Conservation (phyloP, 2,888 invertebrate species). For the Gryllus longicercus region DNA sequence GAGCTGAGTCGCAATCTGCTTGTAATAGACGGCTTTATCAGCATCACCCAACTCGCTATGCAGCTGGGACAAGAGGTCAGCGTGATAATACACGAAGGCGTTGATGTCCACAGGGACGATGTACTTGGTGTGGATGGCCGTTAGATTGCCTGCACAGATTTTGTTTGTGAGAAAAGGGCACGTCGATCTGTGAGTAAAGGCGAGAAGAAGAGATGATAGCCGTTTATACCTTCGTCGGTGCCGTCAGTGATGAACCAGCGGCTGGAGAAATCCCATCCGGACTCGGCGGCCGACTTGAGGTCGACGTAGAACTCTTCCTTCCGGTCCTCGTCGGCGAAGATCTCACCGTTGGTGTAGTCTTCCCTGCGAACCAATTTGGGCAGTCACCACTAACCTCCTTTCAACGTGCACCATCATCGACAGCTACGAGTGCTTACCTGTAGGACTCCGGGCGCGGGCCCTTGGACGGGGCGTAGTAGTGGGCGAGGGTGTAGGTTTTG, state of each 20-base stretch:
- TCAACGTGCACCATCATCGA: too few relatives aligned
- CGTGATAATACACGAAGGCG: constrained; percentile 68
- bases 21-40: constrained; percentile 54
- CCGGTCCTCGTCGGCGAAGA: constrained; percentile 49
- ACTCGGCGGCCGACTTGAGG: constrained; percentile 86
- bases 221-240: constrained; percentile 59
- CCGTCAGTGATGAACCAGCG: constrained; percentile 76
- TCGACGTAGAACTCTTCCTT: constrained; percentile 69
- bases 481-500: constrained; percentile 54
- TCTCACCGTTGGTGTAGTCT: constrained; percentile 56
- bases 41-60: constrained; percentile 53
- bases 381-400: too few relatives aligned
- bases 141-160: constrained; percentile 51
- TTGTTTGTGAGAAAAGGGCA: too few relatives aligned
- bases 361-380: constrained; percentile 47
- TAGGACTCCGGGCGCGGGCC: constrained; percentile 74
- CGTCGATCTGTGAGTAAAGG: too few relatives aligned
- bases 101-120: constrained; percentile 82
- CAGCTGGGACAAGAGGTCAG: constrained; percentile 60
- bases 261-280: constrained; percentile 94
- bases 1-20: constrained; percentile 54
- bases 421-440: constrained; percentile 42
- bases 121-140: constrained; percentile 60
- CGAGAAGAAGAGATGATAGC: too few relatives aligned
- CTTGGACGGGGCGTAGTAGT: constrained; percentile 58